Base-by-base conservation (phyloP, 2,113 vertebrate species). In the Ptilorrhoa leucosticta region DNA sequence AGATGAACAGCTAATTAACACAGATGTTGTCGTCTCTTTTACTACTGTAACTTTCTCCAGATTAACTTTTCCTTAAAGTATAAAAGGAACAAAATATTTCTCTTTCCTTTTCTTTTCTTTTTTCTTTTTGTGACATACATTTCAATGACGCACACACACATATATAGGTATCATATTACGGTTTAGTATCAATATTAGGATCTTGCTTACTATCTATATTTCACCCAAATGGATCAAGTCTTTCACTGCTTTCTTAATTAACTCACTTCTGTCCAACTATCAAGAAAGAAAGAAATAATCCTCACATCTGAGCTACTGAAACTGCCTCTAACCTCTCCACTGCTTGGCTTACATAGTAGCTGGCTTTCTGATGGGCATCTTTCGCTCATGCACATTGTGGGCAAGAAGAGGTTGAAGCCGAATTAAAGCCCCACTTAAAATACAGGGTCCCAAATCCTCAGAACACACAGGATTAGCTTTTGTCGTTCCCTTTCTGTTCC, bases 1-100 rank as follows among this genome's bases (percentile, higher is more conserved):
- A 96, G 89, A 94, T 68, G 58, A 96, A 93, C 66, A 89, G 89
- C 93, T 95, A 95, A 96, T 96, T 96, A 96, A 89, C 81, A 93
- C 66, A 94, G 95, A 94, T 87, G 61, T 93, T 87, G 60, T 66
- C 82, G 93, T 96, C 50, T 8, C 51, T 96, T 91, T 68, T 84
- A 91, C 51, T 90, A 87, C 40, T 72, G 24, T 64, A 89, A 84
- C 89, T 85, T 94, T 77, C 44, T 44, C 27, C 63, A 89, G 20
- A 60, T 82, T 90, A 93, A 93, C 50, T 70, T 95, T 83, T 94
- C 63, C 44, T 51, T 90, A 33, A 88, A 56, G 31, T 20, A 60
- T 63, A 92, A 89, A 86, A 81, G 51, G 58, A 89, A 75, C 27
- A 69, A 76, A 73, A 77, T 53, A 84, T 45, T 83, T 76, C 3